These are phyloP conservation scores for Monarcha castaneiventris DNA, from an alignment of 2,113 vertebrate species.

Conservation along the genomic window DNA sequence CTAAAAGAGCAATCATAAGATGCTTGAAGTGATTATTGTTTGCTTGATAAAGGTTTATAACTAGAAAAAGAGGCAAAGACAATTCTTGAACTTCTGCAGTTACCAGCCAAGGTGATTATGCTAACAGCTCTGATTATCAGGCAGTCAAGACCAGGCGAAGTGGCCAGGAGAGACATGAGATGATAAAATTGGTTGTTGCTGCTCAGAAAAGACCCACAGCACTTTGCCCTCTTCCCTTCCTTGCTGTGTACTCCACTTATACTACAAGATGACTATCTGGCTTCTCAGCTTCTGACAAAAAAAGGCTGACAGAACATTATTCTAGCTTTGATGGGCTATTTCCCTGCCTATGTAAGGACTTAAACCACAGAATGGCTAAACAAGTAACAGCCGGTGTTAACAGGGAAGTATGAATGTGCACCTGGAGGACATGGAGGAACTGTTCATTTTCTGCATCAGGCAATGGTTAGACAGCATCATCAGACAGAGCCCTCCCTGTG, in stretches of 20 bases:
- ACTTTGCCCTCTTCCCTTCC: neutral
- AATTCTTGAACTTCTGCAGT: neutral
- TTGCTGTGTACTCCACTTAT: neutral
- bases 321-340: neutral
- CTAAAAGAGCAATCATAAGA: neutral
- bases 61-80: neutral
- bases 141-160: fast-evolving
- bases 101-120: neutral
- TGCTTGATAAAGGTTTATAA: neutral
- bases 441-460: neutral
- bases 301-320: neutral
- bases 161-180: neutral
- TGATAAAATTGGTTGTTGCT: neutral
- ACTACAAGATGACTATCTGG: neutral
- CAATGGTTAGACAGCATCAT: neutral
- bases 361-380: neutral
- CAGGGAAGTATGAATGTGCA: neutral
- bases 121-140: neutral
- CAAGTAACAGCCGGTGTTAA: neutral
- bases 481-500: neutral
- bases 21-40: neutral
- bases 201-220: neutral
- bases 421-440: neutral
- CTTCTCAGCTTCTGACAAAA: neutral
- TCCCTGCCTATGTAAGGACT: neutral